Conservation (phyloP, 2,113 vertebrate species). For the Takifugu flavidus region DNA sequence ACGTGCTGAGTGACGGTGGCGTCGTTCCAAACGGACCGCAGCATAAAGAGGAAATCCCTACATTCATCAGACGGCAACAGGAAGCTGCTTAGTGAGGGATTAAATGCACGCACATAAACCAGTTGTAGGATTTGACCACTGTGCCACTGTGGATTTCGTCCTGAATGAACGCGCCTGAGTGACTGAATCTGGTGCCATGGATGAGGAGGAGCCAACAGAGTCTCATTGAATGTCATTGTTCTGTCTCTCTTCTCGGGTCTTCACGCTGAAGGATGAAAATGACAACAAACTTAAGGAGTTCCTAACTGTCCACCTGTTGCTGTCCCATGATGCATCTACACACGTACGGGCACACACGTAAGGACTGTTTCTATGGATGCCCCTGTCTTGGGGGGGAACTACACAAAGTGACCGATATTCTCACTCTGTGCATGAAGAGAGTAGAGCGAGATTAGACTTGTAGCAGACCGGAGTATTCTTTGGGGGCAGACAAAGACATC, state of each 20-base stretch:
- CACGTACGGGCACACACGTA: constrained; percentile 37
- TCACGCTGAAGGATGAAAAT: constrained; percentile 22
- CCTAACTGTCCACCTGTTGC: constrained; percentile 18
- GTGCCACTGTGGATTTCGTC: constrained; percentile 22
- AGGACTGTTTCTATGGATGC: constrained; percentile 72
- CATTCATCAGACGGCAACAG: constrained; percentile 54
- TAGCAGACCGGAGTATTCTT: constrained; percentile 11
- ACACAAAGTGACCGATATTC: constrained; percentile 35
- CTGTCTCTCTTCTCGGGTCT: constrained; percentile 17
- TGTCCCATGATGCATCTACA: constrained; percentile 48
- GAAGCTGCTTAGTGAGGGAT: constrained; percentile 62
- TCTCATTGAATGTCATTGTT: constrained; percentile 36
- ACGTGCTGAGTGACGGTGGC: constrained; percentile 31
- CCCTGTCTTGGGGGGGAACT: constrained; percentile 47
- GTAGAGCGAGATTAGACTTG: constrained; percentile 22
- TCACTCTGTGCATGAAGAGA: constrained; percentile 16
- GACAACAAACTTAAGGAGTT: constrained; percentile 18
- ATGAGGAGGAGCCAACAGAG: constrained; percentile 64
- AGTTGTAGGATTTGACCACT: constrained; percentile 23
- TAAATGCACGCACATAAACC: constrained; percentile 24
- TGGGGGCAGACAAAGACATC: constrained; percentile 4
- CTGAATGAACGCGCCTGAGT: constrained; percentile 34
- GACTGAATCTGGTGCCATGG: constrained; percentile 29
- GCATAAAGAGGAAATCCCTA: constrained; percentile 44
- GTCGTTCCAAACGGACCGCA: constrained; percentile 25